Evolutionary conservation across 2,888 invertebrate genomes (phyloP), one percentile per base, ranked within the genome.

Genomic region (Osmoderma eremita): DNA sequence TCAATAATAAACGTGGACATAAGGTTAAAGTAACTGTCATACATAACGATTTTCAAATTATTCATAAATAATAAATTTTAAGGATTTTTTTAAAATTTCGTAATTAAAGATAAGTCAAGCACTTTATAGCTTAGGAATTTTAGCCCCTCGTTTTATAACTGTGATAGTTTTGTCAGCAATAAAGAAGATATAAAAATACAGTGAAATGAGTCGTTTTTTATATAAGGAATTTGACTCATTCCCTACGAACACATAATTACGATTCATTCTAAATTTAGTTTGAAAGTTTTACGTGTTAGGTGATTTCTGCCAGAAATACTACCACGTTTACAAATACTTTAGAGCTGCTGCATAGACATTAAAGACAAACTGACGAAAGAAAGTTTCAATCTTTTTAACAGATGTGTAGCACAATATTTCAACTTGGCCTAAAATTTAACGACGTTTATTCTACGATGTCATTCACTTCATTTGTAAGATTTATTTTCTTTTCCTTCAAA

Each of bases 291-390:
- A 36, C 45, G 17, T 10, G 58, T 61, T 54, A 39, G 38, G 30
- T 61, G 58, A 61, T 45, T 61, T 61, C 45, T 61, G 45, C 45
- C 58, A 61, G 58, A 61, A 45, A 45, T 45, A 38, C n/a, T 17
- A 12, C 38, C 18, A 17, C 36, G 58, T 61, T 61, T 61, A 58
- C 42, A 45, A 30, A 30, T 30, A 30, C 38, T 54, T 54, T 30
- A 61, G 17, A 45, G 30, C 30, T 30, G 30, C 30, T 30, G 30
- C 30, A 61, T 20, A 36, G 58, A 17, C 48, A 36, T 61, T 61
- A 61, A 24, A 61, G n/a, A 22, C 45, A 61, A 45, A 45, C 17
- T 61, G 45, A 45, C 15, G 58, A 61, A 24, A 61, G 58, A 61
- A 61, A 18, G 17, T 61, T 45, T 61, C 17, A 30, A 45, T 45